Percentiles rank a stretch among this genome's conserved stretches.
These are phyloP conservation scores for Apostichopus japonicus DNA, from an alignment of 35 echinoderm and acorn worm species.

Conservation along the genomic window DNA sequence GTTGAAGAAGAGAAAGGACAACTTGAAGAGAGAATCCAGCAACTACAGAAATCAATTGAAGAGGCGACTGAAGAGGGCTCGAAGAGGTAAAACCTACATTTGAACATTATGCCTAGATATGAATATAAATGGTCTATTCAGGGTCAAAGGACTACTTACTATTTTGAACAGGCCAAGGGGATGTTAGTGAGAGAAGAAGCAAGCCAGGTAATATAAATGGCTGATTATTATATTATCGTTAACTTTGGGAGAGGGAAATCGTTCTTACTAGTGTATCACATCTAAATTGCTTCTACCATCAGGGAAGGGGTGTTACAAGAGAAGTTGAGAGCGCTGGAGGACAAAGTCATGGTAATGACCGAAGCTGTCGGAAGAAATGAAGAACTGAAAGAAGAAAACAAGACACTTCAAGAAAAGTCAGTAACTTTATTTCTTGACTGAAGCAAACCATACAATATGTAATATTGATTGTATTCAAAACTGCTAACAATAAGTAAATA, in stretches of 20 bases:
- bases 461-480: too few relatives aligned
- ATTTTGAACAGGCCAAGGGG: too few relatives aligned
- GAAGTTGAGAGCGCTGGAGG: neutral
- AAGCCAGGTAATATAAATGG: too few relatives aligned
- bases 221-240: too few relatives aligned
- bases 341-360: slow-evolving; percentile 1
- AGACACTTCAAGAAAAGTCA: neutral
- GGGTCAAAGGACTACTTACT: too few relatives aligned
- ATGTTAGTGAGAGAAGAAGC: too few relatives aligned
- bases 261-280: too few relatives aligned
- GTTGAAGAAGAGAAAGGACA: slow-evolving; percentile 15
- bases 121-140: too few relatives aligned
- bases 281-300: neutral
- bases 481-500: too few relatives aligned
- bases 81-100: neutral
- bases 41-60: neutral
- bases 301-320: neutral
- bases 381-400: neutral
- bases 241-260: too few relatives aligned
- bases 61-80: neutral
- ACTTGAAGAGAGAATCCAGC: slow-evolving; percentile 8
- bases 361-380: neutral
- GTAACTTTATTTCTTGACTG: neutral
- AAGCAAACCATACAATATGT: neutral
- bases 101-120: too few relatives aligned